phyloP scores from a whole-genome alignment of 2,888 invertebrate genomes.

The Autographa gamma region DNA sequence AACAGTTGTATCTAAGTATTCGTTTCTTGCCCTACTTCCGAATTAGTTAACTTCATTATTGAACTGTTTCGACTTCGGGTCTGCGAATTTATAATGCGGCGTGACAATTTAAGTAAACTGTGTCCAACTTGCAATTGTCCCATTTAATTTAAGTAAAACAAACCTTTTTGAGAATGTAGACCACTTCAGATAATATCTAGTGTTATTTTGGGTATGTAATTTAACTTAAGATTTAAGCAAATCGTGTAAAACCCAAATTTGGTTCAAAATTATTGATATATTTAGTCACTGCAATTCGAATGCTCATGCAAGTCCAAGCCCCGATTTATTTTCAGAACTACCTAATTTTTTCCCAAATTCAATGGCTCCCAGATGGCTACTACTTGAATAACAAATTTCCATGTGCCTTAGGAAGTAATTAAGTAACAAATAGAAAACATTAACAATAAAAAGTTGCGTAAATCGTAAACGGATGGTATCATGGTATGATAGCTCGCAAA shows the following conservation, averaged over 20 bases:
- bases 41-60: slow-evolving; percentile 43
- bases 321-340: no score
- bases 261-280: no score
- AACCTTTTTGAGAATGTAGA: not conserved
- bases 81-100: slow-evolving; percentile 21
- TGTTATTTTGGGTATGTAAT: no score
- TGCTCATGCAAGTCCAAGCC: no score
- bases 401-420: not conserved
- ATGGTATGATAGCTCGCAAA: slow-evolving; percentile 10
- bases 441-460: slow-evolving; percentile 1
- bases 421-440: not conserved
- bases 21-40: slow-evolving; percentile 48
- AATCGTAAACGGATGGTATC: slow-evolving; percentile 6
- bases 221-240: no score
- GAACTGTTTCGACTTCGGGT: slow-evolving; percentile 52
- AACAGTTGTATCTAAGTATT: slow-evolving; percentile 10
- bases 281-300: no score
- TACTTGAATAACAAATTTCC: not conserved
- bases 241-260: no score
- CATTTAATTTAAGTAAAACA: not conserved
- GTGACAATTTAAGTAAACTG: slow-evolving; percentile 20
- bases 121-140: slow-evolving; percentile 2
- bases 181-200: no score
- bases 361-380: no score
- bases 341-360: no score